Evolutionary conservation across 2,797 vertebrate genomes (phyloP), one percentile per base, ranked within the genome.

Genomic region (Rhodeus uyekii): DNA sequence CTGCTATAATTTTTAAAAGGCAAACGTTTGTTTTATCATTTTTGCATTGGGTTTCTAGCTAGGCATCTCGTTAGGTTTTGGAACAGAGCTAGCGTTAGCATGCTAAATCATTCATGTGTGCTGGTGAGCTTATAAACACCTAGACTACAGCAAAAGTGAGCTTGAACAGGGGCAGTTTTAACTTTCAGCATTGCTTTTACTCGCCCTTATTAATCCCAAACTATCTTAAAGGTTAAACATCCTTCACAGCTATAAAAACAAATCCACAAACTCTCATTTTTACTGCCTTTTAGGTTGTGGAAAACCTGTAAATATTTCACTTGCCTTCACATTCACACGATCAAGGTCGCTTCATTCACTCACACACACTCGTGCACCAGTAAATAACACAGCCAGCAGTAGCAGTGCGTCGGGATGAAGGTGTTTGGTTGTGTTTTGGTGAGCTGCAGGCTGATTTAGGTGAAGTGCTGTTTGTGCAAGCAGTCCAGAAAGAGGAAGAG

Each of bases 391-490:
- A 76, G 48, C 24, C 44, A 83, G 73, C 55, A 42, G 63, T 61
- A 82, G 55, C 76, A 42, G 55, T 73, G 76, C 16, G 27, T 60
- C 9, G 8, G 19, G 22, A 61, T 58, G 34, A 63, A 76, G 65
- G 53, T 34, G 78, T 53, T 42, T 32, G 73, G 71, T 60, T 73
- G 76, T 64, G 80, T 83, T 80, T 48, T 71, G 77, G 55, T 82
- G 76, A 75, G 61, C 76, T 82, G 65, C n/a, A 64, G 80, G 68
- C 74, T 83, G 85, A 85, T 72, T 81, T 87, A 80, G 68, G 86
- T 89, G 92, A 93, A 93, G 94, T 93, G 93, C 93, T 92, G 92
- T 88, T 91, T 92, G 90, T 90, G 91, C 88, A 90, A 91, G 93
- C 87, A 84, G 89, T 91, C 93, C 93, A 87, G 73, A 87, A 85